Percentiles rank a stretch among this genome's conserved stretches.
Evolutionary conservation across 92 coral and sea anemone genomes (phyloP).

Genomic region (Zoanthus gigantus): DNA sequence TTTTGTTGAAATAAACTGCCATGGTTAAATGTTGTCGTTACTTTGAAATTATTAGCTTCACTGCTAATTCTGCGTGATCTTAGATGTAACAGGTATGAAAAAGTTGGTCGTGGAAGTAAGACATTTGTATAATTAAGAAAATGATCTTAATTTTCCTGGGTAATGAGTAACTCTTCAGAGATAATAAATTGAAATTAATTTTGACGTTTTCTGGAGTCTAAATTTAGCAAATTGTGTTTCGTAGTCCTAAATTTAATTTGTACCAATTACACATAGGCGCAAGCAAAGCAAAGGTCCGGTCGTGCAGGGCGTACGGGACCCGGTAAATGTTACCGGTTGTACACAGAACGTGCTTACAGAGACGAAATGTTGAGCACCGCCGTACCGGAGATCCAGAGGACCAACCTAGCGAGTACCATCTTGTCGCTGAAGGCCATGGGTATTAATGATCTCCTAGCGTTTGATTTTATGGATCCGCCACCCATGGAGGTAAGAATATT

Average conservation of each 20-base stretch:
- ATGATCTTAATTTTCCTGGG: no score
- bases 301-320: conserved; percentile 99
- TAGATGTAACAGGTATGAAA: no score
- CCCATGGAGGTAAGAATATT: conserved; percentile 90
- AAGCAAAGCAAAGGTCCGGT: conserved; percentile 95
- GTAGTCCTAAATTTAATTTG: neutral
- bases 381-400: conserved; percentile 98
- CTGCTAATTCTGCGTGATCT: no score
- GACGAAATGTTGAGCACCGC: conserved; percentile 99
- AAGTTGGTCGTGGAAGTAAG: no score
- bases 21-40: no score
- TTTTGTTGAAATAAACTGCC: no score
- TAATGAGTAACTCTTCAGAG: no score
- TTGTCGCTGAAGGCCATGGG: conserved; percentile 99
- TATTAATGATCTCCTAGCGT: conserved; percentile 91
- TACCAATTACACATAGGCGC: conserved; percentile 71
- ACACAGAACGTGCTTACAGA: conserved; percentile 98
- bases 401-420: conserved; percentile 95
- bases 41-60: no score
- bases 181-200: no score
- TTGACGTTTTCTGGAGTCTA: no score
- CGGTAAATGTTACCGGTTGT: conserved; percentile 98
- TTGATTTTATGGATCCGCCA: conserved; percentile 99
- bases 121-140: no score
- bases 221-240: no score